Percentiles rank a stretch among this genome's conserved stretches.
Evolutionary conservation across 2,888 invertebrate genomes (phyloP).

Genomic region (Neelides folsomi): DNA sequence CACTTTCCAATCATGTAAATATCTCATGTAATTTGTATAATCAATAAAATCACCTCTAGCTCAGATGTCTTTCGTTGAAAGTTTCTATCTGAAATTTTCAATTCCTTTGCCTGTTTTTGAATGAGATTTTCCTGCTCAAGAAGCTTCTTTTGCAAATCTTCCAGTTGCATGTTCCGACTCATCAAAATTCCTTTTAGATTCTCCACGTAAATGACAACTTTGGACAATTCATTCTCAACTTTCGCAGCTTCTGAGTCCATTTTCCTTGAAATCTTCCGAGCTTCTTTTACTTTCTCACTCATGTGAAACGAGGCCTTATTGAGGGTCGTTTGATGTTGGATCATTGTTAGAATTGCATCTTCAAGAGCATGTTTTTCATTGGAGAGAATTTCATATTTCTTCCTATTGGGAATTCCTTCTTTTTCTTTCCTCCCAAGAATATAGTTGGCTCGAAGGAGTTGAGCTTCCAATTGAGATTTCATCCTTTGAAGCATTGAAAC

Average conservation of each 20-base stretch:
- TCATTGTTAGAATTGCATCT: conserved; percentile 48
- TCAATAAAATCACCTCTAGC: conserved; percentile 35
- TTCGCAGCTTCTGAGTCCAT: conserved; percentile 40
- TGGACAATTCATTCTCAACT: conserved; percentile 29
- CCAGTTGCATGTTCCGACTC: conserved; percentile 32
- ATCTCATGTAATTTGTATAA: background rate
- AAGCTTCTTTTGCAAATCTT: conserved; percentile 39
- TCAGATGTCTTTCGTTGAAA: conserved; percentile 44
- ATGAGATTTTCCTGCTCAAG: conserved; percentile 36
- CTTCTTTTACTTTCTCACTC: conserved; percentile 39
- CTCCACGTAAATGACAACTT: conserved; percentile 43
- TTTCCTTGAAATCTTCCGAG: conserved; percentile 43
- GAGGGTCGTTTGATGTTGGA: conserved; percentile 54
- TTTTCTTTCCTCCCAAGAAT: conserved; percentile 40
- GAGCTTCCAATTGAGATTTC: conserved; percentile 14
- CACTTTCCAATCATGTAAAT: too few relatives aligned
- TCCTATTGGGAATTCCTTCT: conserved; percentile 17
- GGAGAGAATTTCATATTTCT: conserved; percentile 41
- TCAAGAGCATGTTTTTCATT: conserved; percentile 50
- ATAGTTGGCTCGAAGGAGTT: conserved; percentile 40
- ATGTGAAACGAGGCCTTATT: conserved; percentile 50
- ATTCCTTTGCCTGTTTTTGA: conserved; percentile 34
- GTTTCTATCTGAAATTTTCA: conserved; percentile 40
- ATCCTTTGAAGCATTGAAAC: conserved; percentile 17
- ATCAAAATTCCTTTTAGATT: conserved; percentile 41